These are phyloP conservation scores for Philaethria dido DNA, from an alignment of 2,888 invertebrate genomes.

Conservation along the genomic window DNA sequence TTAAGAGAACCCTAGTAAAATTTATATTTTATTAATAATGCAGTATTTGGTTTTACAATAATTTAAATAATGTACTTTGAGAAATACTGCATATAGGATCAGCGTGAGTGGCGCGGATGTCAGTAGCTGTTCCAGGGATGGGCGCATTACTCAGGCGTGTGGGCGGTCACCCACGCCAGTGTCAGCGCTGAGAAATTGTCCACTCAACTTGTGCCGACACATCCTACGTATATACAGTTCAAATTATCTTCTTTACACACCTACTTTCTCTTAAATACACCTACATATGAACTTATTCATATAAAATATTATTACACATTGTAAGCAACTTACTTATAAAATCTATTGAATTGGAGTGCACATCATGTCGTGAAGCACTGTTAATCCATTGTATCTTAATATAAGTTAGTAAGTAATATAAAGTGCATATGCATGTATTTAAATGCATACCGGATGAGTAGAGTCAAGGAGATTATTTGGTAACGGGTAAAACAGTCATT, in stretches of 20 bases:
- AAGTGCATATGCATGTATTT: neutral
- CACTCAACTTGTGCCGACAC: constrained; percentile 52
- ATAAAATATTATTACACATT: neutral
- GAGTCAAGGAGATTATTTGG: neutral
- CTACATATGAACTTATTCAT: constrained; percentile 44
- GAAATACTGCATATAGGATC: neutral
- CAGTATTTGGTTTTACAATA: neutral
- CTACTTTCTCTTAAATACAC: constrained; percentile 62
- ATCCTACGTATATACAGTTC: constrained; percentile 48
- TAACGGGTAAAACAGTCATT: neutral
- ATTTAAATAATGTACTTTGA: neutral
- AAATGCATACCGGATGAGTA: neutral
- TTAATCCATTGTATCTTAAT: constrained; percentile 1
- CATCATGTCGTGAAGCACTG: neutral
- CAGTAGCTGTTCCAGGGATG: constrained; percentile 35
- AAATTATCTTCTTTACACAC: constrained; percentile 45
- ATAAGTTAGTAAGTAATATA: neutral
- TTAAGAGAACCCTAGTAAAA: too few species aligned
- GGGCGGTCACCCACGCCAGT: constrained; percentile 55
- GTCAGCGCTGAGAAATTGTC: constrained; percentile 56
- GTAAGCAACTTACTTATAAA: neutral
- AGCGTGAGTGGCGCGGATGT: constrained; percentile 8
- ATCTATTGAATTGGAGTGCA: neutral
- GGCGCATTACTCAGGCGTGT: constrained; percentile 44
- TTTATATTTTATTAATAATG: neutral